A percentile compares a stretch with the other conserved stretches of the same genome.
Conservation (phyloP, 2,113 vertebrate species). For the Raja brachyura region DNA sequence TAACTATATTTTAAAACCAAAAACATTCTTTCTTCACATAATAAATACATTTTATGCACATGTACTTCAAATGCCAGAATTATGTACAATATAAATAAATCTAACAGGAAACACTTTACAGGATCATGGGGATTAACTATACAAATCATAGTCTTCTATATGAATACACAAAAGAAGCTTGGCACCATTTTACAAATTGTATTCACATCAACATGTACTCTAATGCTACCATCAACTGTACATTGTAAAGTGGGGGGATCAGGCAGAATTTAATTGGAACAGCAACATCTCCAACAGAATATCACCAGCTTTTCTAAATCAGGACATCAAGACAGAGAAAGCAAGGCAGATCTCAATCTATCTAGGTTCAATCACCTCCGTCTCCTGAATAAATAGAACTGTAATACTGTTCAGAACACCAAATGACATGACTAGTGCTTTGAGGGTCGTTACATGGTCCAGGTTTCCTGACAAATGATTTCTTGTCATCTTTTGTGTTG, state of each 20-base stretch:
- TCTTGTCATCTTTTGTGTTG: neutral
- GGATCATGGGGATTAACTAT: slow-evolving; percentile 65
- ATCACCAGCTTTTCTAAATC: slow-evolving; percentile 3
- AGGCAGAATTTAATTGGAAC: slow-evolving; percentile 35
- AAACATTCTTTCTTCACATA: slow-evolving; percentile 73
- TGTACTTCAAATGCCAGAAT: slow-evolving; percentile 76
- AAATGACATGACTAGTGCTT: slow-evolving; percentile 25
- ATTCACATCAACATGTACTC: slow-evolving; percentile 58
- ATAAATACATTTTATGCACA: slow-evolving; percentile 95
- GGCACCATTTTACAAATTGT: slow-evolving; percentile 41
- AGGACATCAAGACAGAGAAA: slow-evolving; percentile 33
- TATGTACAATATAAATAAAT: slow-evolving; percentile 99
- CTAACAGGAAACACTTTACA: slow-evolving; percentile 75
- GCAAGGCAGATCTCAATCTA: slow-evolving; percentile 19
- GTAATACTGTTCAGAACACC: slow-evolving; percentile 12
- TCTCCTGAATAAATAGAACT: slow-evolving; percentile 22
- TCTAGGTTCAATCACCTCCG: neutral
- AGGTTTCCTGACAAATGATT: slow-evolving; percentile 21
- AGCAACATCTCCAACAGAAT: slow-evolving; percentile 24
- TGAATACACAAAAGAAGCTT: slow-evolving; percentile 40
- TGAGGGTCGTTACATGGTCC: slow-evolving; percentile 1
- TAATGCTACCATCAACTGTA: slow-evolving; percentile 62
- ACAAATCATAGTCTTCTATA: slow-evolving; percentile 59
- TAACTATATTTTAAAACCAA: slow-evolving; percentile 81
- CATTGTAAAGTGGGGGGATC: slow-evolving; percentile 46